Percentiles rank a stretch among this genome's conserved stretches.
These are phyloP conservation scores for Phalacrocorax brasilianus DNA, from an alignment of 2,113 vertebrate species.

Conservation along the genomic window DNA sequence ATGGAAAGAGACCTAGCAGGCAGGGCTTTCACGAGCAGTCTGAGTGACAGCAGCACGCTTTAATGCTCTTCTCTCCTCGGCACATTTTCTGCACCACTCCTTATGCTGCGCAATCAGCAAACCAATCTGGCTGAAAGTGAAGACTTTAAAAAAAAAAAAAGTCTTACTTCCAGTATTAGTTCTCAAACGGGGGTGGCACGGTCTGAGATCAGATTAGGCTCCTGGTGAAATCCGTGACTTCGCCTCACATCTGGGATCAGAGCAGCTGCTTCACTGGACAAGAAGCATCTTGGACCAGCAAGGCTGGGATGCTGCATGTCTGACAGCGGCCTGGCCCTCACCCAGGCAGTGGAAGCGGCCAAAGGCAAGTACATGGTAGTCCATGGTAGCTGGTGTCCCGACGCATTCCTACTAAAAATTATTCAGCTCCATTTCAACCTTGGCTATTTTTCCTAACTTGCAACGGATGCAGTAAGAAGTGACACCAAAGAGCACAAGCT, in stretches of 20 bases:
- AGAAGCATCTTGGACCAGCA: background rate
- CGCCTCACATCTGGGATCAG: background rate
- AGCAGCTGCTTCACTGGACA: background rate
- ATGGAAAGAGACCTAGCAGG: background rate
- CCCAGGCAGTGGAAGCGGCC: rapidly evolving
- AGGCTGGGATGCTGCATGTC: background rate
- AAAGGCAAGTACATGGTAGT: rapidly evolving
- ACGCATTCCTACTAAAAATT: background rate
- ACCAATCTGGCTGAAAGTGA: background rate
- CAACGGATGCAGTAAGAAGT: background rate
- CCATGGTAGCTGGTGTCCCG: background rate
- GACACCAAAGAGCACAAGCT: background rate
- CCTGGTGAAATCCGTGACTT: rapidly evolving
- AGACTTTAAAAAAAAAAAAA: background rate
- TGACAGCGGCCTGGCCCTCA: background rate
- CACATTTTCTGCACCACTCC: background rate
- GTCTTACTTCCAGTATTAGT: background rate
- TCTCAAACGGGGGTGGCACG: background rate
- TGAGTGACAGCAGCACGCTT: background rate
- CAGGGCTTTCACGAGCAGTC: background rate
- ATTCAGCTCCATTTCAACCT: background rate
- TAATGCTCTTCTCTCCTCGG: background rate
- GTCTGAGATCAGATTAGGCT: background rate
- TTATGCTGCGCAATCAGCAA: background rate
- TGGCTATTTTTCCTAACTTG: background rate